These are phyloP conservation scores for Squalus acanthias DNA, from an alignment of 2,797 vertebrate genomes.

Conservation along the genomic window DNA sequence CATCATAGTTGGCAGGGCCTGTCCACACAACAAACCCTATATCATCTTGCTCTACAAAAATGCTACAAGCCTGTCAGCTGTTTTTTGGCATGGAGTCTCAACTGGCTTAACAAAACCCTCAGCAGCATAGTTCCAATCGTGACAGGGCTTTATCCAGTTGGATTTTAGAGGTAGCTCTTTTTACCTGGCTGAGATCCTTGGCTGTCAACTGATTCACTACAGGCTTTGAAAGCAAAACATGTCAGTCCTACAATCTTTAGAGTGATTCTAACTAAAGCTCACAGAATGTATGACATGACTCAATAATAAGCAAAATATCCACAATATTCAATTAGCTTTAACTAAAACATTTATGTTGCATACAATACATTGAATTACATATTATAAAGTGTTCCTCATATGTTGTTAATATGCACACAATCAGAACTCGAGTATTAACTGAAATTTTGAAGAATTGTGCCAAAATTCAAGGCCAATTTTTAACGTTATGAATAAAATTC, in stretches of 20 bases:
- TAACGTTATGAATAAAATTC: background rate
- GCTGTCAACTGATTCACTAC: conserved; percentile 52
- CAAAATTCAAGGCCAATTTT: background rate
- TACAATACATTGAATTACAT: background rate
- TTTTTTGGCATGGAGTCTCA: conserved; percentile 40
- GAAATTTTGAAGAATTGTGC: background rate
- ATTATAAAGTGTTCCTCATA: background rate
- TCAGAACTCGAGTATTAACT: background rate
- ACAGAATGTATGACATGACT: background rate
- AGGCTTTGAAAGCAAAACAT: conserved; percentile 45
- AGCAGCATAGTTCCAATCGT: conserved; percentile 40
- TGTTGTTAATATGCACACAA: background rate
- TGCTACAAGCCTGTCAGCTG: conserved; percentile 34
- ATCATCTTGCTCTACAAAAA: background rate
- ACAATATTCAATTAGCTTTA: background rate
- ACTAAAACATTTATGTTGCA: background rate
- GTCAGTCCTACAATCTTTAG: conserved; percentile 44
- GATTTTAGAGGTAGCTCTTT: conserved; percentile 47
- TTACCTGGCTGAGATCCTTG: conserved; percentile 48
- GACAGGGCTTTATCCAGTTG: conserved; percentile 40
- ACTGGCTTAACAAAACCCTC: conserved; percentile 7
- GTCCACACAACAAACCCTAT: background rate
- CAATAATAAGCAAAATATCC: background rate
- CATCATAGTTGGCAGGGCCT: background rate
- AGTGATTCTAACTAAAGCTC: background rate